These are phyloP conservation scores for Selene dorsalis DNA, from an alignment of 2,797 vertebrate genomes.

Conservation along the genomic window DNA sequence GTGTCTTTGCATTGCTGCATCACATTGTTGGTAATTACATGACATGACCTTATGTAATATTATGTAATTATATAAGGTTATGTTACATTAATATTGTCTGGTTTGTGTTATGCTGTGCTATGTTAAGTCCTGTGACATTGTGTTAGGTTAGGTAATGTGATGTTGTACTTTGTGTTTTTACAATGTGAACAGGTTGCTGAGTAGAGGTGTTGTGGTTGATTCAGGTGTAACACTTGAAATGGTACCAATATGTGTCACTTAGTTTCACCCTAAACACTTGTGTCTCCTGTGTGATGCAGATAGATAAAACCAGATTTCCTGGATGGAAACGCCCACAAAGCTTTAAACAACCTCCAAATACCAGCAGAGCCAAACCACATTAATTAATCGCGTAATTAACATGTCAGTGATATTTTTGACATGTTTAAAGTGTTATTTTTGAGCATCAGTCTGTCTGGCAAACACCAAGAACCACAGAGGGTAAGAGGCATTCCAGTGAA, in stretches of 20 bases:
- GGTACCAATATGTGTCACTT: not conserved
- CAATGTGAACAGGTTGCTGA: not conserved
- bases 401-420: conserved; percentile 64
- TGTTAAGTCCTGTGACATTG: not conserved
- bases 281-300: not conserved
- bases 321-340: conserved; percentile 10
- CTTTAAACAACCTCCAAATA: conserved; percentile 13
- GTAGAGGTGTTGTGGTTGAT: not conserved
- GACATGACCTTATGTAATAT: not conserved
- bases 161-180: not conserved
- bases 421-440: conserved; percentile 69
- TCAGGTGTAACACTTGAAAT: not conserved
- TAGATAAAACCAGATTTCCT: not conserved
- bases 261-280: not conserved
- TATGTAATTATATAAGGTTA: not conserved
- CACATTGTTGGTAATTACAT: not conserved
- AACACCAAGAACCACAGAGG: conserved; percentile 47
- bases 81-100: not conserved
- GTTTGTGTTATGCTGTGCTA: not conserved
- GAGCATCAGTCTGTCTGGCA: conserved; percentile 64
- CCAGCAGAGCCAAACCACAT: conserved; percentile 19
- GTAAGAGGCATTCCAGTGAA: conserved; percentile 62
- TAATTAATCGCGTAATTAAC: conserved; percentile 57
- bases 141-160: not conserved
- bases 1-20: not conserved